Conservation (phyloP, 2,888 invertebrate species). For the Habroteleia sp. region DNA sequence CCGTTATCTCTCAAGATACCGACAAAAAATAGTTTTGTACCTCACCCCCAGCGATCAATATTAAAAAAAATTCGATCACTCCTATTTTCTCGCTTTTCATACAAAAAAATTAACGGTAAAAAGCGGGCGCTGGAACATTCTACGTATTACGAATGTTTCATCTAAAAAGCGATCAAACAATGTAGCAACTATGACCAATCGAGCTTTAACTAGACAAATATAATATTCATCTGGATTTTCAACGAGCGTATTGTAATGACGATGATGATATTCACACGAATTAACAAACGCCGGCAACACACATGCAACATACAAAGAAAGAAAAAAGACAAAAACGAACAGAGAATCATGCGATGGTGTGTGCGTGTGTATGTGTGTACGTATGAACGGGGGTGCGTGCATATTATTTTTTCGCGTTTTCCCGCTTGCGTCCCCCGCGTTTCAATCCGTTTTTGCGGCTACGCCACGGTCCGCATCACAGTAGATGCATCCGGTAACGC, state of each 20-base stretch:
- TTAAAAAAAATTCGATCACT: constrained; percentile 15
- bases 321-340: constrained; percentile 39
- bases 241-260: constrained; percentile 51
- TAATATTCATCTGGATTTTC: constrained; percentile 54
- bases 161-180: constrained; percentile 46
- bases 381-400: constrained; percentile 34
- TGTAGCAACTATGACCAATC: constrained; percentile 51
- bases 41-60: background rate
- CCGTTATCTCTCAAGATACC: constrained; percentile 1
- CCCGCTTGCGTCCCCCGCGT: constrained; percentile 70
- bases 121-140: constrained; percentile 12
- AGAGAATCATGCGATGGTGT: constrained; percentile 46
- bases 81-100: constrained; percentile 7
- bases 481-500: constrained; percentile 72
- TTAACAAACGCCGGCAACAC: constrained; percentile 58
- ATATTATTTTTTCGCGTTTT: constrained; percentile 59
- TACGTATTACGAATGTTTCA: constrained; percentile 21
- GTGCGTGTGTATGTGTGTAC: background rate
- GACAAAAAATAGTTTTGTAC: constrained; percentile 3
- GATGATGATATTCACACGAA: constrained; percentile 61
- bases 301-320: constrained; percentile 45
- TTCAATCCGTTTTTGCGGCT: constrained; percentile 77
- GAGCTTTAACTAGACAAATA: constrained; percentile 60
- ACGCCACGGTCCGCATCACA: constrained; percentile 68
- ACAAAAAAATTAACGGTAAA: constrained; percentile 34